Conservation (phyloP, 2,888 invertebrate genomes). For the Nomada goodeniana region DNA sequence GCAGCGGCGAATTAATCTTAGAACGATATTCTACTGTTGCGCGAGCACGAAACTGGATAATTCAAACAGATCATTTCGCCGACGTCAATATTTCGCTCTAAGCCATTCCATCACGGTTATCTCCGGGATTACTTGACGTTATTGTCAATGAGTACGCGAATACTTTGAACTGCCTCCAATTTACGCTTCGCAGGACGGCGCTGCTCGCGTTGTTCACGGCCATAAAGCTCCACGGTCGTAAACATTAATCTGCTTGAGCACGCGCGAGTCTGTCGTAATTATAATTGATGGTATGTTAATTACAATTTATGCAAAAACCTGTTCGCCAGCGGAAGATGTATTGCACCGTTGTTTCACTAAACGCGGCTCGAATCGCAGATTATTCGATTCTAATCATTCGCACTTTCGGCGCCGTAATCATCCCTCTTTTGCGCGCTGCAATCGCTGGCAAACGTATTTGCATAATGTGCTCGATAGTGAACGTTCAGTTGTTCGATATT, state of each 20-base stretch:
- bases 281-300: constrained; percentile 73
- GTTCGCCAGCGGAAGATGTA: constrained; percentile 36
- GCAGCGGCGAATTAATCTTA: too few relatives aligned
- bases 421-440: too few relatives aligned
- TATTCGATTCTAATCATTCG: constrained; percentile 31
- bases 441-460: too few relatives aligned
- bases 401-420: neutral
- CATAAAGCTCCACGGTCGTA: constrained; percentile 65
- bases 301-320: constrained; percentile 72
- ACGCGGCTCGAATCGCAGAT: constrained; percentile 27
- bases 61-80: neutral
- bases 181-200: constrained; percentile 48
- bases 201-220: constrained; percentile 58
- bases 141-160: constrained; percentile 41
- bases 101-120: constrained; percentile 8
- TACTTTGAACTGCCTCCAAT: constrained; percentile 51
- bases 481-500: too few relatives aligned
- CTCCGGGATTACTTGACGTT: neutral
- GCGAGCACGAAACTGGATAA: neutral
- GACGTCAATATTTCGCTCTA: constrained; percentile 4
- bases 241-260: constrained; percentile 68
- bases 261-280: constrained; percentile 64
- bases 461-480: too few relatives aligned
- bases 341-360: constrained; percentile 49
- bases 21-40: too few relatives aligned